These are phyloP conservation scores for Pangasius larnaudii DNA, from an alignment of 2,797 vertebrate genomes.

Conservation along the genomic window DNA sequence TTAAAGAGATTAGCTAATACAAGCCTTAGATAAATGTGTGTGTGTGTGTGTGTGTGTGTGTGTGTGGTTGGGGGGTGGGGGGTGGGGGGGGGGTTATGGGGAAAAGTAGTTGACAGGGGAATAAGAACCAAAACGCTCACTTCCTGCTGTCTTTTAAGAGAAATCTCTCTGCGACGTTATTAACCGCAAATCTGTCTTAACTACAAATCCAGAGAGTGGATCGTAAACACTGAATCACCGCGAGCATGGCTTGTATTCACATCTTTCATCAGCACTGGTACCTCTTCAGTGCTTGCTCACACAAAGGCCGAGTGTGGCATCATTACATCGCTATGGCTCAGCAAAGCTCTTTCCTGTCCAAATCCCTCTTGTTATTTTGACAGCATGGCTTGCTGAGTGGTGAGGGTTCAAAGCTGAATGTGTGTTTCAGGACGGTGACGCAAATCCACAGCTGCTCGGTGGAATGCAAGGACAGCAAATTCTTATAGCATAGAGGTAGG, in stretches of 20 bases:
- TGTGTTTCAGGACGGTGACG: constrained; percentile 47
- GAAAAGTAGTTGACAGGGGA: constrained; percentile 27
- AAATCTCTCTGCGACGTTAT: constrained; percentile 3
- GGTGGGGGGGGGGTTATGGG: background rate
- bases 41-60: background rate
- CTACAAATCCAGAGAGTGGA: constrained; percentile 8
- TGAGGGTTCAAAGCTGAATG: constrained; percentile 50
- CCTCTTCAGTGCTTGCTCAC: constrained; percentile 18
- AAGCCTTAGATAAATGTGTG: constrained; percentile 64
- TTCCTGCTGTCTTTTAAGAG: constrained; percentile 25
- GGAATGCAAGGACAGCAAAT: constrained; percentile 53
- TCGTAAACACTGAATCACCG: constrained; percentile 23
- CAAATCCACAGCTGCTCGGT: constrained; percentile 45
- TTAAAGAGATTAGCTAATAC: constrained; percentile 80
- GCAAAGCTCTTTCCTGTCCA: constrained; percentile 42
- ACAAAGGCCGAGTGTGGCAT: constrained; percentile 33
- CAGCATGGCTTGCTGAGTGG: constrained; percentile 39
- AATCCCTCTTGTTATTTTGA: constrained; percentile 52
- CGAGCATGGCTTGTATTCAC: background rate
- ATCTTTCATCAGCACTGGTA: background rate
- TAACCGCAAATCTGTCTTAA: background rate
- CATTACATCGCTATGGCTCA: constrained; percentile 34
- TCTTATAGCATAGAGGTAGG: constrained; percentile 9
- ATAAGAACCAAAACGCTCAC: constrained; percentile 35
- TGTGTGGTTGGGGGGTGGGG: background rate